These are phyloP conservation scores for Premnoplex brunnescens DNA, from an alignment of 2,797 vertebrate genomes.

Conservation along the genomic window DNA sequence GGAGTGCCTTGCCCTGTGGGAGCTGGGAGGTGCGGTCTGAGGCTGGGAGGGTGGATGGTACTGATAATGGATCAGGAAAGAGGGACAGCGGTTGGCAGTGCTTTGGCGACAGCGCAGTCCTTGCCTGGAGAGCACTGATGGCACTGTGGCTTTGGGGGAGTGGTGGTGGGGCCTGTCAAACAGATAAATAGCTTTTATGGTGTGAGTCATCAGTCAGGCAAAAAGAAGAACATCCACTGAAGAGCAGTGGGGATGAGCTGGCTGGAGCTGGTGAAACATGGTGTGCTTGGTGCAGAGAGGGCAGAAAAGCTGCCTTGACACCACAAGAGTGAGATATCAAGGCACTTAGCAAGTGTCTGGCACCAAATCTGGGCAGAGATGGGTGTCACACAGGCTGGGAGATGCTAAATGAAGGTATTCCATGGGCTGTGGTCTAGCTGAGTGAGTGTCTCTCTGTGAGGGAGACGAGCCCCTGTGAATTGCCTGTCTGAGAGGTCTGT, in stretches of 20 bases:
- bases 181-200: neutral
- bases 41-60: rapidly evolving
- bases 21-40: neutral
- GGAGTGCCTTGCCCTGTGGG: neutral
- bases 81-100: neutral
- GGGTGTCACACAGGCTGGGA: neutral
- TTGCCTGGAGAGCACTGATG: neutral
- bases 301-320: neutral
- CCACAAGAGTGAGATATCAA: too few relatives aligned
- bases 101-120: rapidly evolving
- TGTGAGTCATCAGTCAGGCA: neutral
- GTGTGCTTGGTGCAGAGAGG: neutral
- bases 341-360: neutral
- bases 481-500: neutral
- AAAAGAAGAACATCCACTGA: rapidly evolving
- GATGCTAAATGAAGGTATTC: neutral
- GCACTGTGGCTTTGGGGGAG: rapidly evolving
- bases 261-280: rapidly evolving
- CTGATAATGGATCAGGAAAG: too few relatives aligned
- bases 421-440: neutral
- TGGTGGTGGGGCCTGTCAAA: neutral
- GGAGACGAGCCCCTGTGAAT: neutral
- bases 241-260: neutral
- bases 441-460: rapidly evolving
- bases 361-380: neutral